phyloP scores from a whole-genome alignment of 53 echinoderm and acorn worm species.

The Mesocentrotus franciscanus region DNA sequence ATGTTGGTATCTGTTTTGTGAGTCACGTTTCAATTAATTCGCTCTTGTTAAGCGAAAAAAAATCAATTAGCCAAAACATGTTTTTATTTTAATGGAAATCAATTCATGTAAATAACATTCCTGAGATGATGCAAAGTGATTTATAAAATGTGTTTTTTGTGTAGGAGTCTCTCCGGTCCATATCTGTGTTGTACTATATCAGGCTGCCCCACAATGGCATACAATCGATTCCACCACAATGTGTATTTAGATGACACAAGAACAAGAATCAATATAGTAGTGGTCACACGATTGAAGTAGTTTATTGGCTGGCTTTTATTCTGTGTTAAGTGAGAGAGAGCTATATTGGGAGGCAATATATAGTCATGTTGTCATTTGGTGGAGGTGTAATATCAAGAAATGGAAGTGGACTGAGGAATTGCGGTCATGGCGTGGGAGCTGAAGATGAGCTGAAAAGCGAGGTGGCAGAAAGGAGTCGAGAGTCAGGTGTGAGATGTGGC shows the following conservation, averaged over 20 bases:
- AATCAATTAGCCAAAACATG: constrained; percentile 5
- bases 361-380: constrained; percentile 51
- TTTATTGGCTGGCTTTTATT: constrained; percentile 60
- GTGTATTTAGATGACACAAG: constrained; percentile 61
- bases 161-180: not conserved
- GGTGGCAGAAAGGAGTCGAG: constrained; percentile 7
- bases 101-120: constrained; percentile 29
- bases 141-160: constrained; percentile 21
- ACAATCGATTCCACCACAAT: constrained; percentile 47
- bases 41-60: not conserved
- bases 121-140: not conserved
- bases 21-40: not conserved
- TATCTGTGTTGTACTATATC: not conserved
- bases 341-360: constrained; percentile 55
- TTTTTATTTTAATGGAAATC: constrained; percentile 36
- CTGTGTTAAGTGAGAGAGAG: not conserved
- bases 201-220: constrained; percentile 19
- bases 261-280: constrained; percentile 52
- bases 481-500: constrained; percentile 21
- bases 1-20: not conserved
- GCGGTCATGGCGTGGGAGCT: constrained; percentile 7
- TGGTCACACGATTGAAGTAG: constrained; percentile 52
- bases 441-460: not conserved
- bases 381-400: constrained; percentile 42
- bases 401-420: constrained; percentile 28